phyloP scores from a whole-genome alignment of 2,113 vertebrate genomes.

The Oryzias javanicus region DNA sequence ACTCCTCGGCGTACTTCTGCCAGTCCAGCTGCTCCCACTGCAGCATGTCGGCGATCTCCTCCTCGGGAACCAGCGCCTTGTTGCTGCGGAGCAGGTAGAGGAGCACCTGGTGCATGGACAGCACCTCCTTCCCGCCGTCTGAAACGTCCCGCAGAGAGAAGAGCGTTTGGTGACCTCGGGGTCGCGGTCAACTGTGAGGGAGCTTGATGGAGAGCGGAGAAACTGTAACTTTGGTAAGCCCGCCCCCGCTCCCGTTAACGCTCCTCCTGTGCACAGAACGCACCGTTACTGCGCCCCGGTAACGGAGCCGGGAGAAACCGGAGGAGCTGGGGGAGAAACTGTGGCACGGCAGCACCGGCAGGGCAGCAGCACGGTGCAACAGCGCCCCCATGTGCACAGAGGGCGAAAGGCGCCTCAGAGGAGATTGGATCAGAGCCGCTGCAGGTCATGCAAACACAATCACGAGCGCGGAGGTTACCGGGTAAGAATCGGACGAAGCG shows the following conservation, averaged over 20 bases:
- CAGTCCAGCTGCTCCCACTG: conserved; percentile 98
- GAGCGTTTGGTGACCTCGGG: no score
- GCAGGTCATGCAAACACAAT: no score
- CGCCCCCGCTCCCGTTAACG: conserved; percentile 5
- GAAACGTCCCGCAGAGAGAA: neutral
- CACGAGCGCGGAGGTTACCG: conserved; percentile 81
- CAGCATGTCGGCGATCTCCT: conserved; percentile 97
- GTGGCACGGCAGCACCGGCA: conserved; percentile 29
- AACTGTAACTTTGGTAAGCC: no score
- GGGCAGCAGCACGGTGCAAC: conserved; percentile 24
- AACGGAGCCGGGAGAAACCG: conserved; percentile 48
- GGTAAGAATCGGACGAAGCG: conserved; percentile 96
- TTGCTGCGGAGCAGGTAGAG: conserved; percentile 90
- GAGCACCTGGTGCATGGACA: conserved; percentile 98
- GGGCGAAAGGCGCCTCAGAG: conserved; percentile 29
- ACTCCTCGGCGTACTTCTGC: conserved; percentile 99
- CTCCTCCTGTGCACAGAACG: conserved; percentile 16
- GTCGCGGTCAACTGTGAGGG: no score
- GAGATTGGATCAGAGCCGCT: neutral
- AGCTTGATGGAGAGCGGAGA: no score
- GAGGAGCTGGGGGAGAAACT: conserved; percentile 41
- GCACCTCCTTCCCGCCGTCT: conserved; percentile 97
- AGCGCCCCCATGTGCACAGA: conserved; percentile 62
- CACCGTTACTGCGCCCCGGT: conserved; percentile 24
- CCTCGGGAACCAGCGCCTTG: conserved; percentile 92